phyloP scores from a whole-genome alignment of 2,797 vertebrate species.

The Chlorospingus flavigularis region DNA sequence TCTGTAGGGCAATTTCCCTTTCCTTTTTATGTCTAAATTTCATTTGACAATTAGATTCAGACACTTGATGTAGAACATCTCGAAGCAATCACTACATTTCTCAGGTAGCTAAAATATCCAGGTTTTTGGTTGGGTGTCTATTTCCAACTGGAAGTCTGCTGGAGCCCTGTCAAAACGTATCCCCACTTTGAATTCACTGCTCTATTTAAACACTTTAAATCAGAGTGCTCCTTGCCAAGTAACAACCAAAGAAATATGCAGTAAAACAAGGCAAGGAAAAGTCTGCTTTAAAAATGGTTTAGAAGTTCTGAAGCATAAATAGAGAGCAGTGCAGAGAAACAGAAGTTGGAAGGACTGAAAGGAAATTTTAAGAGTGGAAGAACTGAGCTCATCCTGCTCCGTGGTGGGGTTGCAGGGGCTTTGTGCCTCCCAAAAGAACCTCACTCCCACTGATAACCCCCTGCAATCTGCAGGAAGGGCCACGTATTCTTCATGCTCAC shows the following conservation, averaged over 20 bases:
- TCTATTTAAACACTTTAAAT: not conserved
- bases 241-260: not conserved
- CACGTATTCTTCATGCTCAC: not conserved
- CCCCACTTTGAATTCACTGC: not conserved
- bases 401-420: not conserved
- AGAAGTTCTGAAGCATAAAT: not conserved
- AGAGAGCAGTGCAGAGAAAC: not conserved
- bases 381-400: not conserved
- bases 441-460: not conserved
- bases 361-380: not conserved
- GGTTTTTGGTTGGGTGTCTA: not conserved
- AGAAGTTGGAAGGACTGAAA: constrained; percentile 5
- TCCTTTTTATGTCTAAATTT: not conserved
- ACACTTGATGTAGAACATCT: not conserved
- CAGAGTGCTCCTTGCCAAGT: not conserved
- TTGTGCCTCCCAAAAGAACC: not conserved
- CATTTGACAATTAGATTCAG: not conserved
- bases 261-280: constrained; percentile 16
- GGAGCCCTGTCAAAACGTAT: not conserved
- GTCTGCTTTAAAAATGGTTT: not conserved
- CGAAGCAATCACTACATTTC: not conserved
- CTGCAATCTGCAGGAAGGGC: not conserved
- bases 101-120: not conserved
- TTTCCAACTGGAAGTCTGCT: not conserved
- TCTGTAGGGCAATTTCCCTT: not conserved